phyloP scores from a whole-genome alignment of 1,140 invertebrate genomes.

The Latrodectus geometricus region DNA sequence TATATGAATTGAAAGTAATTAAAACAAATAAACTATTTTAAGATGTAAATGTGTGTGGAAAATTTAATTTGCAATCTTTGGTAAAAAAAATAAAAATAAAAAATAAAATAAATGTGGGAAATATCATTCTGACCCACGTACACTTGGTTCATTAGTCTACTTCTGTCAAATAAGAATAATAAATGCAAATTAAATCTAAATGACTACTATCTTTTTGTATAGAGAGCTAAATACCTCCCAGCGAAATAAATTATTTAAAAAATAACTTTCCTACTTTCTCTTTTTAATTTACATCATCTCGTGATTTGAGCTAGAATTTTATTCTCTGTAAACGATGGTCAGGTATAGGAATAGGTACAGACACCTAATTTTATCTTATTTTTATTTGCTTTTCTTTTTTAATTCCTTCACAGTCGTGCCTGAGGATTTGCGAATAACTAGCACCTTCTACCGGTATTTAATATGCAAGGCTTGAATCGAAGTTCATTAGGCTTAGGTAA shows the following conservation, averaged over 20 bases:
- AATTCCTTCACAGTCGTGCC: background rate
- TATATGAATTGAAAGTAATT: background rate
- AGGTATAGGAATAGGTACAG: slow-evolving; percentile 4
- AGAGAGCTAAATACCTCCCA: slow-evolving; percentile 12
- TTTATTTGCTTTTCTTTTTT: slow-evolving; percentile 12
- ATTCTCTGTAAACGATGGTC: slow-evolving; percentile 18
- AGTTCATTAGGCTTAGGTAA: slow-evolving; percentile 18
- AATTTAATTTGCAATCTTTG: background rate
- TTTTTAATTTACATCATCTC: slow-evolving; percentile 30
- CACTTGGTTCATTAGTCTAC: slow-evolving; percentile 29
- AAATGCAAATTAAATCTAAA: slow-evolving; percentile 22
- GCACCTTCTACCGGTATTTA: slow-evolving; percentile 41
- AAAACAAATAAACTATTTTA: background rate
- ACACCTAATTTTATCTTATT: background rate
- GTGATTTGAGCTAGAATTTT: slow-evolving; percentile 24
- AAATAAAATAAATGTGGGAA: background rate
- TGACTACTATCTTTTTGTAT: slow-evolving; percentile 20
- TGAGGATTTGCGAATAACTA: slow-evolving; percentile 11
- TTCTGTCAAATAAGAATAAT: slow-evolving; percentile 5
- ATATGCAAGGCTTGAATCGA: slow-evolving; percentile 26
- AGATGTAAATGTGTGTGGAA: background rate
- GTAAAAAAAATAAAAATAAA: no score
- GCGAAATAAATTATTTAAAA: slow-evolving; percentile 13
- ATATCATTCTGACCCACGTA: background rate
- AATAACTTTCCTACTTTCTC: slow-evolving; percentile 8